Evolutionary conservation across 1,140 invertebrate genomes (phyloP).

Genomic region (Homarus americanus): DNA sequence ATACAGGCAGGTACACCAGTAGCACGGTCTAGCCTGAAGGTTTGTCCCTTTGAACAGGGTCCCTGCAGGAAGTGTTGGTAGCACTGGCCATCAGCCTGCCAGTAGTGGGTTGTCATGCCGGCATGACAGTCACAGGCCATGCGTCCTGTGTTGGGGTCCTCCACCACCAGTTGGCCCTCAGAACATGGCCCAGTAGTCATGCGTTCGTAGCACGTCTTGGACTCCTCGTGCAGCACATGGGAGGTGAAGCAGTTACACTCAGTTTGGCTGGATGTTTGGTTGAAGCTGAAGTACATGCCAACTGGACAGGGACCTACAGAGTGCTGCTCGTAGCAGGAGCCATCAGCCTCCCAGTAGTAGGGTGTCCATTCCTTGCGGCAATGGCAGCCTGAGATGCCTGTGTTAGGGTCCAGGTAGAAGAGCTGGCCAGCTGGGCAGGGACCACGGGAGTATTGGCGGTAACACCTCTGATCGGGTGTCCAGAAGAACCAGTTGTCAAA

Average conservation of each 20-base stretch:
- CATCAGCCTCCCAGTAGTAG: constrained; percentile 75
- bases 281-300: constrained; percentile 76
- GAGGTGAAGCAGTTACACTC: constrained; percentile 76
- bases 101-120: constrained; percentile 74
- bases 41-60: constrained; percentile 75
- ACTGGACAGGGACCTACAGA: constrained; percentile 76
- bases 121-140: constrained; percentile 75
- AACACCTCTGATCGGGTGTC: constrained; percentile 76
- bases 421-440: constrained; percentile 76
- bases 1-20: constrained; percentile 73
- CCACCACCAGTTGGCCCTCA: constrained; percentile 75
- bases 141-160: constrained; percentile 51
- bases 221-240: constrained; percentile 75
- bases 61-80: constrained; percentile 76
- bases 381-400: constrained; percentile 75
- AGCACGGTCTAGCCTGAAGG: constrained; percentile 74
- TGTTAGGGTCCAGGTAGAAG: constrained; percentile 76
- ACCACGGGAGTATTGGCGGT: constrained; percentile 76
- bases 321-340: constrained; percentile 76
- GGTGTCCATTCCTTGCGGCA: constrained; percentile 76
- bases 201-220: constrained; percentile 76
- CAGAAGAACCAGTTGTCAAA: constrained; percentile 77
- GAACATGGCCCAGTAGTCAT: constrained; percentile 75
- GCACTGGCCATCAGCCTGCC: constrained; percentile 72
- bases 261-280: constrained; percentile 74